Evolutionary conservation across 2,888 invertebrate species (phyloP).

Genomic region (Drosophila picticornis): DNA sequence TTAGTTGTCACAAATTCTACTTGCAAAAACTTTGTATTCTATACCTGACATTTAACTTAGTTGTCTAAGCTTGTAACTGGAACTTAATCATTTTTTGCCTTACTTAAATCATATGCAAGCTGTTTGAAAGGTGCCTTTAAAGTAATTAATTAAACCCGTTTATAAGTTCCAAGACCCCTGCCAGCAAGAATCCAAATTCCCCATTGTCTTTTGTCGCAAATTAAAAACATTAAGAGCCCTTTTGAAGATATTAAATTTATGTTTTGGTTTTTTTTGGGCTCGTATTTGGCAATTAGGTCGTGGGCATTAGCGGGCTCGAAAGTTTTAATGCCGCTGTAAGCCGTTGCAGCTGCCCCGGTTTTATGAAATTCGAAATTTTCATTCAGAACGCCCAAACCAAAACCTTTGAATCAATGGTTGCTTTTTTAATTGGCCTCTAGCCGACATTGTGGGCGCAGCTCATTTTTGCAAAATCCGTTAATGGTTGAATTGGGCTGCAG

Average conservation of each 20-base stretch:
- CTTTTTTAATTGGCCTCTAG: conserved; percentile 58
- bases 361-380: conserved; percentile 63
- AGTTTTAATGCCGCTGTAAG: conserved; percentile 67
- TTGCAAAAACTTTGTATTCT: not conserved
- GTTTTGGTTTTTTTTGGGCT: not conserved
- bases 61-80: not conserved
- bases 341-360: conserved; percentile 67
- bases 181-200: conserved; percentile 17
- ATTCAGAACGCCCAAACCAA: conserved; percentile 35
- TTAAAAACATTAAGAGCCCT: conserved; percentile 52
- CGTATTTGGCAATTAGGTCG: conserved; percentile 60
- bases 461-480: conserved; percentile 41
- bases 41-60: not conserved
- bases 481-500: conserved; percentile 56
- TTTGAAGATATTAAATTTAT: conserved; percentile 34
- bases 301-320: conserved; percentile 55
- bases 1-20: not conserved
- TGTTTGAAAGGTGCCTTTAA: not conserved
- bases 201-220: conserved; percentile 45
- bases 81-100: not conserved
- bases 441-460: conserved; percentile 13
- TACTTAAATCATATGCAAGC: not conserved
- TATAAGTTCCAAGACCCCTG: not conserved
- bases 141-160: conserved; percentile 30
- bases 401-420: conserved; percentile 48